phyloP scores from a whole-genome alignment of 2,888 invertebrate genomes.

The Hirtodrosophila histrioides region DNA sequence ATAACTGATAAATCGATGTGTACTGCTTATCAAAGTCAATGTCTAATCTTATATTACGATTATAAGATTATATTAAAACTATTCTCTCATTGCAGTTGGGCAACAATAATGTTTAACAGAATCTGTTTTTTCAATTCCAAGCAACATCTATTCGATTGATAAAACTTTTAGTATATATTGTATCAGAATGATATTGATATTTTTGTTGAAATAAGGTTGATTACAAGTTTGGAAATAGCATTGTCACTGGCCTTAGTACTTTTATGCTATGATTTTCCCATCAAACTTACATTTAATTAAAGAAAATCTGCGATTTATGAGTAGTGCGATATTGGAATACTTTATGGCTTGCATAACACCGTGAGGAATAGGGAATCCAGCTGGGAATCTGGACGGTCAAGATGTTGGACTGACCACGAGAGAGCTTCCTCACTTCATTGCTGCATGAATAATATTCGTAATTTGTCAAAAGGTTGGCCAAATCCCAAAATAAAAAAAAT shows the following conservation, averaged over 20 bases:
- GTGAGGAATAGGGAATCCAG: slow-evolving; percentile 33
- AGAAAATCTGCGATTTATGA: slow-evolving; percentile 17
- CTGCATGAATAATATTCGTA: slow-evolving; percentile 82
- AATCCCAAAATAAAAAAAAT: slow-evolving; percentile 70
- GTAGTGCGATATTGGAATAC: slow-evolving; percentile 3
- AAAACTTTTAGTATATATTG: too few species aligned
- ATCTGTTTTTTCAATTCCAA: too few species aligned
- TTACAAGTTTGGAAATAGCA: not conserved
- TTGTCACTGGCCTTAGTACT: slow-evolving; percentile 16
- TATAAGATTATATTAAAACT: too few species aligned
- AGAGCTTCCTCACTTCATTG: slow-evolving; percentile 78
- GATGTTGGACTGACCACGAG: slow-evolving; percentile 57
- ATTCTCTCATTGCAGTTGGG: too few species aligned
- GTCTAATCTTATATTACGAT: too few species aligned
- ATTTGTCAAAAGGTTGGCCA: slow-evolving; percentile 81
- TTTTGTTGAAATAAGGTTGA: too few species aligned
- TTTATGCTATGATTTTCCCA: slow-evolving; percentile 18
- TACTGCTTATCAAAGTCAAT: too few species aligned
- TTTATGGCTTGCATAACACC: not conserved
- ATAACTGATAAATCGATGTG: too few species aligned
- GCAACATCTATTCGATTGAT: too few species aligned
- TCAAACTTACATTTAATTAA: slow-evolving; percentile 27
- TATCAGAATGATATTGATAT: too few species aligned
- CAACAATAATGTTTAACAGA: too few species aligned
- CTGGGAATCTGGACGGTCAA: slow-evolving; percentile 40